Evolutionary conservation across 2,797 vertebrate species (phyloP).

Genomic region (Petrocephalus schoutedeni): DNA sequence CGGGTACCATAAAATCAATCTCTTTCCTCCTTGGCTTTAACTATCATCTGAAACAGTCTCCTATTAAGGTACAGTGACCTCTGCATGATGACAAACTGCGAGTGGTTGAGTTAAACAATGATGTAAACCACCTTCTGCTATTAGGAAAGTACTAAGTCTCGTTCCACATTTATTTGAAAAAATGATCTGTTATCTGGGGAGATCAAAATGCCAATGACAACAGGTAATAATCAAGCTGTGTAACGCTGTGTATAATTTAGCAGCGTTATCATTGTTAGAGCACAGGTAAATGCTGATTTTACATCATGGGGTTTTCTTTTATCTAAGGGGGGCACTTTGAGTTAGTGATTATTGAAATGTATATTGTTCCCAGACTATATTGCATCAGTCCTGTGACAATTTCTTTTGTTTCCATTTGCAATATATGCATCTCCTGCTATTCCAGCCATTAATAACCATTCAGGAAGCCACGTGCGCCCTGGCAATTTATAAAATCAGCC

Average conservation of each 20-base stretch:
- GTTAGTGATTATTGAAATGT: slow-evolving; percentile 5
- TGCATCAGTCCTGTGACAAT: neutral
- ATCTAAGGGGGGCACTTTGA: neutral
- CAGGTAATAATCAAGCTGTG: neutral
- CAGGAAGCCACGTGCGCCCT: slow-evolving; percentile 26
- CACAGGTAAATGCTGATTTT: neutral
- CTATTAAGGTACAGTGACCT: neutral
- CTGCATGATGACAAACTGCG: neutral
- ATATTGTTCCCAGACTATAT: neutral
- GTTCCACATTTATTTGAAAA: neutral
- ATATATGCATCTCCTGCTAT: neutral
- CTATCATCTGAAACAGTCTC: neutral
- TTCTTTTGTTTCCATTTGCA: neutral
- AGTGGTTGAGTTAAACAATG: neutral
- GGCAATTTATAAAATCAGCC: slow-evolving; percentile 34
- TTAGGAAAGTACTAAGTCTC: neutral
- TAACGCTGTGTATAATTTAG: neutral
- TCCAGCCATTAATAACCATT: neutral
- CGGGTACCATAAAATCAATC: neutral
- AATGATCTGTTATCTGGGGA: neutral
- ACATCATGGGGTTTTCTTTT: neutral
- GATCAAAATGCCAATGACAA: neutral
- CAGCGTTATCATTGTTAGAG: neutral
- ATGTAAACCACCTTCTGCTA: neutral
- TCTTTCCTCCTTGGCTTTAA: neutral